phyloP scores from a whole-genome alignment of 2,888 invertebrate species.

The Unio delphinus region DNA sequence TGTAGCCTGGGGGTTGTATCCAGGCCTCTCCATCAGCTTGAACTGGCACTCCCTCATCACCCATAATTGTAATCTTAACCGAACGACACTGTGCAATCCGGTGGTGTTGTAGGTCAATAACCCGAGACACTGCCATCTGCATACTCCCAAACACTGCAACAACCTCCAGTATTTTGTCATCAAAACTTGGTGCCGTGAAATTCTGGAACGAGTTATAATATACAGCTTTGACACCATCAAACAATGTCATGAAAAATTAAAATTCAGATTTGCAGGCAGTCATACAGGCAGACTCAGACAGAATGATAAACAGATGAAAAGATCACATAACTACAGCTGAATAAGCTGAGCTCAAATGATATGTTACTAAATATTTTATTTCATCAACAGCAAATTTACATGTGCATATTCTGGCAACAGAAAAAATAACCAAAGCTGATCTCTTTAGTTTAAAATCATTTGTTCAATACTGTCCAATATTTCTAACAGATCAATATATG shows the following conservation, averaged over 20 bases:
- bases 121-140: conserved; percentile 96
- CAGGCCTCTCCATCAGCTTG: conserved; percentile 98
- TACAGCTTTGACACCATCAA: neutral
- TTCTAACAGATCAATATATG: too few relatives aligned
- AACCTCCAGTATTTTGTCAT: conserved; percentile 95
- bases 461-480: too few relatives aligned
- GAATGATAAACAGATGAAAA: neutral
- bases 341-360: too few relatives aligned
- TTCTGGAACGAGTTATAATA: conserved; percentile 69
- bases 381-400: neutral
- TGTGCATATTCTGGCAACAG: neutral
- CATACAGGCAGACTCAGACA: too few relatives aligned
- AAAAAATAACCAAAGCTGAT: neutral
- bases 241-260: too few relatives aligned
- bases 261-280: too few relatives aligned
- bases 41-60: conserved; percentile 89
- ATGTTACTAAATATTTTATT: too few relatives aligned
- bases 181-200: conserved; percentile 93
- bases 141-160: conserved; percentile 98
- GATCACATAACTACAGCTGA: too few relatives aligned
- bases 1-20: conserved; percentile 97
- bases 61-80: conserved; percentile 95
- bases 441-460: too few relatives aligned
- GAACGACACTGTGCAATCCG: conserved; percentile 95
- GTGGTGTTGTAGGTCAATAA: conserved; percentile 96